These are phyloP conservation scores for Globicephala melas DNA, from an alignment of 2,113 vertebrate species.

Conservation along the genomic window DNA sequence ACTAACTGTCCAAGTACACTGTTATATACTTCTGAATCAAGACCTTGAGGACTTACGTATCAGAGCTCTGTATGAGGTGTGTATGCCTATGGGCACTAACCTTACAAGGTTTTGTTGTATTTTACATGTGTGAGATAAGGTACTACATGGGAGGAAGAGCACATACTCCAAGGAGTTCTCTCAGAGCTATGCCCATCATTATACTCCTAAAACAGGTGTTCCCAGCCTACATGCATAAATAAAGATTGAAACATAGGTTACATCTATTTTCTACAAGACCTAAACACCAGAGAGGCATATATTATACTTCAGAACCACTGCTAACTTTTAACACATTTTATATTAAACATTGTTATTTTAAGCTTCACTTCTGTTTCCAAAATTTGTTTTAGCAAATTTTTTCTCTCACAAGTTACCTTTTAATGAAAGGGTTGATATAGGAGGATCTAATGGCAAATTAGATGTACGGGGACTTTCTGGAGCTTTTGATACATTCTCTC, in stretches of 20 bases:
- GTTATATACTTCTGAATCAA: background rate
- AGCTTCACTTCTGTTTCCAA: constrained; percentile 58
- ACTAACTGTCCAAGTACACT: background rate
- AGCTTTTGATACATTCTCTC: background rate
- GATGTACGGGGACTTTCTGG: background rate
- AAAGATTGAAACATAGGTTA: constrained; percentile 28
- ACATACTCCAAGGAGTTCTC: background rate
- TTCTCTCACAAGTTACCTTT: constrained; percentile 15
- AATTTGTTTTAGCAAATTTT: constrained; percentile 50
- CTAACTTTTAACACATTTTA: constrained; percentile 65
- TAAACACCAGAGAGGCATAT: constrained; percentile 1
- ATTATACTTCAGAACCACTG: constrained; percentile 19
- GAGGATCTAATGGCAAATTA: background rate
- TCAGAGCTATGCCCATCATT: background rate
- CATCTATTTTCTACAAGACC: constrained; percentile 14
- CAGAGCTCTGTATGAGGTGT: background rate
- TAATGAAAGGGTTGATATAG: constrained; percentile 1
- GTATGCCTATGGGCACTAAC: background rate
- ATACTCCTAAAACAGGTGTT: background rate
- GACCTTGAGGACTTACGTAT: background rate
- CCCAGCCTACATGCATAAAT: background rate
- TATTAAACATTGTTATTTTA: constrained; percentile 69
- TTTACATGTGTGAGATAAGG: background rate
- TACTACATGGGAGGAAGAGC: background rate
- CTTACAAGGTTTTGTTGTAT: background rate